A percentile compares a stretch with the other conserved stretches of the same genome.
Evolutionary conservation across 92 coral and sea anemone species (phyloP).

Genomic region (Diadumene lineata): DNA sequence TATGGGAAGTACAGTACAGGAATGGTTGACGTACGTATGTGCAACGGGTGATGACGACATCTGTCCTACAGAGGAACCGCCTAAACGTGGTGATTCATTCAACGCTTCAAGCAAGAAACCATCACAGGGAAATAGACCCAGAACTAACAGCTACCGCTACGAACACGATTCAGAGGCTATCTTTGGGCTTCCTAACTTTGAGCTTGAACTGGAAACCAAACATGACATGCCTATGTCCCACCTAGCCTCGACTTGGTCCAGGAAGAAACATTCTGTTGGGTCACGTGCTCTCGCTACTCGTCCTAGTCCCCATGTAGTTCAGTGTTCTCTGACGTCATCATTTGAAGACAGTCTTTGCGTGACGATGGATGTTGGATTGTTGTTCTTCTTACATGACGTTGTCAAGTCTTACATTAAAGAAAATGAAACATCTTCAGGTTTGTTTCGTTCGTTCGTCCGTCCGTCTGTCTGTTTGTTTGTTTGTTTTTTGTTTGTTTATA

Average conservation of each 20-base stretch:
- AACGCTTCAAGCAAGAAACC: slow-evolving; percentile 18
- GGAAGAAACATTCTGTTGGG: slow-evolving; percentile 52
- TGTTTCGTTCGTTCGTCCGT: too few relatives aligned
- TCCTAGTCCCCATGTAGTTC: slow-evolving; percentile 93
- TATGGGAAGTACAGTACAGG: slow-evolving; percentile 96
- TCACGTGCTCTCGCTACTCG: slow-evolving; percentile 63
- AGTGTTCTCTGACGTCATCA: slow-evolving; percentile 82
- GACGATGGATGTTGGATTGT: slow-evolving; percentile 94
- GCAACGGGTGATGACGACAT: slow-evolving; percentile 86
- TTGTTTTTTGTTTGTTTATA: too few relatives aligned
- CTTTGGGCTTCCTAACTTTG: slow-evolving; percentile 92
- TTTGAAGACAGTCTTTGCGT: slow-evolving; percentile 97
- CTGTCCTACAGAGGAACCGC: slow-evolving; percentile 56
- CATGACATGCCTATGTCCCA: slow-evolving; percentile 95
- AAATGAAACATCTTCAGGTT: slow-evolving; percentile 87
- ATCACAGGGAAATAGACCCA: slow-evolving; percentile 25
- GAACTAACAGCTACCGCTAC: slow-evolving; percentile 76
- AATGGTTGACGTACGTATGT: slow-evolving; percentile 95
- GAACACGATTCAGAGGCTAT: slow-evolving; percentile 97
- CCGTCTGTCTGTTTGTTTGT: too few relatives aligned
- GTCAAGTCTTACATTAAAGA: slow-evolving; percentile 95
- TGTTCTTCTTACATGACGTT: slow-evolving; percentile 94
- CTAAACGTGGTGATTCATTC: slow-evolving; percentile 26
- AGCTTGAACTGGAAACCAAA: slow-evolving; percentile 78
- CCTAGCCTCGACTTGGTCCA: slow-evolving; percentile 73